Conservation (phyloP, 2,113 vertebrate species). For the Tylochromis polylepis region DNA sequence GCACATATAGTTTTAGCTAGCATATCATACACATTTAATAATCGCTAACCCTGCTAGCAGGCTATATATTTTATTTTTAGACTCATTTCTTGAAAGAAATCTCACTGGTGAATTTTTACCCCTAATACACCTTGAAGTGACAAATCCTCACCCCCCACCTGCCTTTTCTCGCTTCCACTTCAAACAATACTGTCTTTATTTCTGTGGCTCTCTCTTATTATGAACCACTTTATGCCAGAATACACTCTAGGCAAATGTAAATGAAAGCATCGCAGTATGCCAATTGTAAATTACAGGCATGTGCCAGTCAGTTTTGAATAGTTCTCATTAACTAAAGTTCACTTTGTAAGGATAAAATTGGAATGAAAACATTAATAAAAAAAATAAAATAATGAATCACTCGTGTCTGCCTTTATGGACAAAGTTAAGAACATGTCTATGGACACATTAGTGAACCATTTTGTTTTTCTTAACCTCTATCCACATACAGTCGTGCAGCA, state of each 20-base stretch:
- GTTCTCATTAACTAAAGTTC: not conserved
- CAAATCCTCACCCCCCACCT: not conserved
- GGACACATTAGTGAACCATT: not conserved
- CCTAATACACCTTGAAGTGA: not conserved
- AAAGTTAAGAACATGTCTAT: not conserved
- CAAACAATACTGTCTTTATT: not conserved
- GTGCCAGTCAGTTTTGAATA: not conserved
- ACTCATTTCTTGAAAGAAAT: not conserved
- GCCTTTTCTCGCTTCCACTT: not conserved
- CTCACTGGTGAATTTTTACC: not conserved
- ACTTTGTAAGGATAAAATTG: not conserved
- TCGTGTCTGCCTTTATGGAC: not conserved
- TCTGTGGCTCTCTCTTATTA: not conserved
- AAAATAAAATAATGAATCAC: not conserved
- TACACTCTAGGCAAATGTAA: not conserved
- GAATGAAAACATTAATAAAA: not conserved
- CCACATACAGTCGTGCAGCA: not conserved
- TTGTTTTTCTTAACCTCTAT: not conserved
- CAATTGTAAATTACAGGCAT: not conserved
- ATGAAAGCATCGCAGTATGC: rapidly evolving
- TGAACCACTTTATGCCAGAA: not conserved
- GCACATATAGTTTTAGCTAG: not conserved
- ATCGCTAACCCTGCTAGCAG: not conserved
- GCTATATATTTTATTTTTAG: not conserved
- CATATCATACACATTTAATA: not conserved